phyloP scores from a whole-genome alignment of 2,113 vertebrate genomes.

The Platichthys stellatus region DNA sequence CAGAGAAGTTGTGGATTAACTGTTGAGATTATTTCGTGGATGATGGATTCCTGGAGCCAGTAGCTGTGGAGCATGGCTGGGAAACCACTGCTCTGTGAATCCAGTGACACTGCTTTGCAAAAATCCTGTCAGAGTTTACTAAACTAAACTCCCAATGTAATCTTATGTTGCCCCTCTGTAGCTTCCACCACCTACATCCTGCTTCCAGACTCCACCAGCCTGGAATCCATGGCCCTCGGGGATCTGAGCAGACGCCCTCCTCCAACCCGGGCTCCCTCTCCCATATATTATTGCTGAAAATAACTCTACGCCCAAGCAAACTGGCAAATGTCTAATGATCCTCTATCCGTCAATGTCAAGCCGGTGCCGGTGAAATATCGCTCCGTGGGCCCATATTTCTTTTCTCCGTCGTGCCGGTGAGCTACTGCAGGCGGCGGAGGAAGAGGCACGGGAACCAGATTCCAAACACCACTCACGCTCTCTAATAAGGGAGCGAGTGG shows the following conservation, averaged over 20 bases:
- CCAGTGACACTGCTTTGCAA: not conserved
- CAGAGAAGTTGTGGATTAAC: too few relatives aligned
- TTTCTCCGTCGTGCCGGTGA: conserved; percentile 43
- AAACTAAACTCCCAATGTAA: conserved; percentile 23
- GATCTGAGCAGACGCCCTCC: conserved; percentile 45
- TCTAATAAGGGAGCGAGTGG: conserved; percentile 75
- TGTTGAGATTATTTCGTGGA: too few relatives aligned
- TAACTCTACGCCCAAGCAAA: conserved; percentile 78
- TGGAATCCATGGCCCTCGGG: conserved; percentile 47
- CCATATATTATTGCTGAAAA: conserved; percentile 80
- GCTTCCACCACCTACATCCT: conserved; percentile 33
- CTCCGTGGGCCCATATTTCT: conserved; percentile 63
- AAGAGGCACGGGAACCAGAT: conserved; percentile 62
- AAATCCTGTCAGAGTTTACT: conserved; percentile 8
- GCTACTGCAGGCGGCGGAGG: conserved; percentile 49
- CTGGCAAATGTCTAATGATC: conserved; percentile 82
- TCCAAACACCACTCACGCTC: conserved; percentile 68
- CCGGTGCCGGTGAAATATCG: conserved; percentile 76
- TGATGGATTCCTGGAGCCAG: too few relatives aligned
- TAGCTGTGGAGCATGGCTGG: not conserved
- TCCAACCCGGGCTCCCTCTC: conserved; percentile 59
- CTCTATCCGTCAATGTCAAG: conserved; percentile 81
- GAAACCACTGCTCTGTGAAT: not conserved
- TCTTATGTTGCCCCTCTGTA: conserved; percentile 2
- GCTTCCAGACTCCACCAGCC: conserved; percentile 44